These are phyloP conservation scores for Periophthalmodon schlosseri DNA, from an alignment of 2,113 vertebrate species.

Conservation along the genomic window DNA sequence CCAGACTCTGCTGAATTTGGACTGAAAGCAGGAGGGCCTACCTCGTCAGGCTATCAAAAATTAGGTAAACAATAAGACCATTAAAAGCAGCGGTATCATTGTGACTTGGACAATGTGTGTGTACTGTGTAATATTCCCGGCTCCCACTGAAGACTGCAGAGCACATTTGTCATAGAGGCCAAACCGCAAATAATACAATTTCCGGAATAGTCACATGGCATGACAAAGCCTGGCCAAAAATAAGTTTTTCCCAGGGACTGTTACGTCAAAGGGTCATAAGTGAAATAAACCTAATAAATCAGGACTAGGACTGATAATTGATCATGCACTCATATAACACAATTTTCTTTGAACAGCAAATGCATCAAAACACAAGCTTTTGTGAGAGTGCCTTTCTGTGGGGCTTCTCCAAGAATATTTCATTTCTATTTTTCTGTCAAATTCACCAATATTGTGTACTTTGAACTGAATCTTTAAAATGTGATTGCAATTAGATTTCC, in stretches of 20 bases:
- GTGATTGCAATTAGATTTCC: no score
- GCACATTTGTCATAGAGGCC: slow-evolving; percentile 4
- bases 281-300: neutral
- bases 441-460: no score
- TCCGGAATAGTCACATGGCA: neutral
- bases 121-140: neutral
- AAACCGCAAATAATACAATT: slow-evolving; percentile 10
- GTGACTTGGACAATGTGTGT: neutral
- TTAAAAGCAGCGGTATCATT: neutral
- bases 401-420: no score
- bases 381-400: neutral
- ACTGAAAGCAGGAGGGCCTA: no score
- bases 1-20: no score
- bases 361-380: neutral
- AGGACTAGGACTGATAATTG: neutral
- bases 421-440: no score
- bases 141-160: neutral
- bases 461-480: no score
- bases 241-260: neutral
- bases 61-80: neutral
- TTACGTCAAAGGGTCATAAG: slow-evolving; percentile 7
- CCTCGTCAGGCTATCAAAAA: no score
- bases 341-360: neutral
- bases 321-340: neutral
- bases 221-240: neutral